Evolutionary conservation across 2,888 invertebrate species (phyloP).

Genomic region (Microchrysa polita): DNA sequence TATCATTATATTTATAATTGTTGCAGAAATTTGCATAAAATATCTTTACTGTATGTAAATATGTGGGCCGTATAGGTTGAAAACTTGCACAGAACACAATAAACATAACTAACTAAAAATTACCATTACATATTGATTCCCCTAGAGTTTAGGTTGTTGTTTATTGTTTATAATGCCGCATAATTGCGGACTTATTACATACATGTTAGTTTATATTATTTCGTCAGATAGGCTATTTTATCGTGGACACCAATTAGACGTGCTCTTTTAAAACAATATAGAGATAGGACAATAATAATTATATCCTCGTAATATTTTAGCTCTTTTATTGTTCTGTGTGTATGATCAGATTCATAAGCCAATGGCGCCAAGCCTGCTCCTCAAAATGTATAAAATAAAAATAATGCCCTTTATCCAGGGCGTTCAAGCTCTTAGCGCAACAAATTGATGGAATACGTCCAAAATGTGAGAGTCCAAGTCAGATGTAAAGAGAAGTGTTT

Average conservation of each 20-base stretch:
- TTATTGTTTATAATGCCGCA: background rate
- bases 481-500: constrained; percentile 94
- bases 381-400: no score
- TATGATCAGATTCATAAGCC: no score
- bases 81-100: background rate
- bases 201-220: no score
- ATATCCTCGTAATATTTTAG: no score
- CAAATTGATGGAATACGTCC: constrained; percentile 97
- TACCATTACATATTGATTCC: constrained; percentile 5
- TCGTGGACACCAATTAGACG: no score
- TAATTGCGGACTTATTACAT: no score
- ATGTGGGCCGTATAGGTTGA: background rate
- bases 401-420: background rate
- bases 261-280: no score
- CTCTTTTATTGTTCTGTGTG: no score
- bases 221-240: no score
- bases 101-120: constrained; percentile 27
- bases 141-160: constrained; percentile 3
- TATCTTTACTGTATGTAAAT: background rate
- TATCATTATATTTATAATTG: constrained; percentile 1
- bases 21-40: constrained; percentile 8
- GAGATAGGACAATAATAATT: no score
- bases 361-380: no score
- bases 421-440: constrained; percentile 72
- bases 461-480: constrained; percentile 95